phyloP scores from a whole-genome alignment of 2,797 vertebrate species.

The Taeniopygia guttata region DNA sequence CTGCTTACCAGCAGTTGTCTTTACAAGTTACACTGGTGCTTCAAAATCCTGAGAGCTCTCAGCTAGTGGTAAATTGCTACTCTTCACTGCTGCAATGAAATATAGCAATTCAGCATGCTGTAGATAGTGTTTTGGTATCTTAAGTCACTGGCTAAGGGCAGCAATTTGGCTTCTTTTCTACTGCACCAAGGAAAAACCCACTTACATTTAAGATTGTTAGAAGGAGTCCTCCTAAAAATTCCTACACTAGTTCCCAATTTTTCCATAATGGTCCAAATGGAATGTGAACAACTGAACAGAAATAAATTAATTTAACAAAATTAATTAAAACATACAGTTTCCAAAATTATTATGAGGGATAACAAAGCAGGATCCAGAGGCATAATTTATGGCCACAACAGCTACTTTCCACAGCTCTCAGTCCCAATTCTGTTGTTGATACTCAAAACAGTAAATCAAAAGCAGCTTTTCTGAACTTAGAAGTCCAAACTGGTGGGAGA shows the following conservation, averaged over 20 bases:
- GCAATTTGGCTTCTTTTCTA: neutral
- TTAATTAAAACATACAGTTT: neutral
- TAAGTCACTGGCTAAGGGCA: neutral
- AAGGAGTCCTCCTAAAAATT: neutral
- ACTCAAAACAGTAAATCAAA: neutral
- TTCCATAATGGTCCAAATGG: neutral
- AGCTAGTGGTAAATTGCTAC: conserved; percentile 9
- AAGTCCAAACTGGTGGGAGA: neutral
- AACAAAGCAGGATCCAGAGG: neutral
- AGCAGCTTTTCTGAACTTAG: neutral
- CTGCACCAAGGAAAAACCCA: neutral
- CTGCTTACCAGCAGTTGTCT: neutral
- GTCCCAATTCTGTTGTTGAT: neutral
- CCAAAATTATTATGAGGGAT: neutral
- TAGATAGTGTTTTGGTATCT: neutral
- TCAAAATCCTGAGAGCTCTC: neutral
- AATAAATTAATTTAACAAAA: neutral
- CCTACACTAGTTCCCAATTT: neutral
- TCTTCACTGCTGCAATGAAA: neutral
- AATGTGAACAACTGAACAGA: neutral
- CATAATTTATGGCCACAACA: neutral
- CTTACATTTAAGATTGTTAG: neutral
- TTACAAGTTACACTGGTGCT: neutral
- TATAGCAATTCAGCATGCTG: neutral
- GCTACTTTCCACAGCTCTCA: neutral